Evolutionary conservation across 2,888 invertebrate species (phyloP).

Genomic region (Erebia aethiops): DNA sequence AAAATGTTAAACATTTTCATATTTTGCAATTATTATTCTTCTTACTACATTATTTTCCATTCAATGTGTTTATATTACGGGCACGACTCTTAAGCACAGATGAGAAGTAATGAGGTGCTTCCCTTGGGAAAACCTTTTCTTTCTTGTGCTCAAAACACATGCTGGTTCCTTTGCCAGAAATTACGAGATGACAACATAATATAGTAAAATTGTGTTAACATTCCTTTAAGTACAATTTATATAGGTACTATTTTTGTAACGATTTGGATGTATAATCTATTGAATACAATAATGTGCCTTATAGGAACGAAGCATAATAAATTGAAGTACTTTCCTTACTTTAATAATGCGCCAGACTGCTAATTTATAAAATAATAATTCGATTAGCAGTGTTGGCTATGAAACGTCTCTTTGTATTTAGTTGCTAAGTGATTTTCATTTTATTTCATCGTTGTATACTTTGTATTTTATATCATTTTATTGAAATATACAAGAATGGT

Average conservation of each 20-base stretch:
- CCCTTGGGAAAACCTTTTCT: too few species aligned
- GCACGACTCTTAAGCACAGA: too few species aligned
- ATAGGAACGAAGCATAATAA: constrained; percentile 24
- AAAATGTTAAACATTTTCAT: constrained; percentile 6
- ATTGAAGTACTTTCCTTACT: constrained; percentile 6
- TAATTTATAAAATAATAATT: neutral
- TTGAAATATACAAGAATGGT: constrained; percentile 4
- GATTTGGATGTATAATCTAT: neutral
- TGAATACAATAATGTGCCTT: constrained; percentile 19
- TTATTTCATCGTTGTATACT: constrained; percentile 19
- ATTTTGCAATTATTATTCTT: neutral
- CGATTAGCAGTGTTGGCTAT: neutral
- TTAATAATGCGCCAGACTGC: neutral
- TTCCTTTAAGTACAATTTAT: constrained; percentile 31
- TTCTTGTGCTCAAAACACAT: too few species aligned
- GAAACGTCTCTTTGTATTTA: neutral
- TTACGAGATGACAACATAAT: neutral
- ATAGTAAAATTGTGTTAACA: constrained; percentile 20
- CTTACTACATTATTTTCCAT: constrained; percentile 1
- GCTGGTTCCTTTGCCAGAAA: too few species aligned
- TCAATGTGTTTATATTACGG: neutral
- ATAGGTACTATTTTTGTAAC: neutral
- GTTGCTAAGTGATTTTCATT: constrained; percentile 26
- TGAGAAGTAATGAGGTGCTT: too few species aligned
- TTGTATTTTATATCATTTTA: constrained; percentile 27